Evolutionary conservation across 2,888 invertebrate genomes (phyloP), one percentile per base, ranked within the genome.

Genomic region (Amblyjoppa fuscipennis): DNA sequence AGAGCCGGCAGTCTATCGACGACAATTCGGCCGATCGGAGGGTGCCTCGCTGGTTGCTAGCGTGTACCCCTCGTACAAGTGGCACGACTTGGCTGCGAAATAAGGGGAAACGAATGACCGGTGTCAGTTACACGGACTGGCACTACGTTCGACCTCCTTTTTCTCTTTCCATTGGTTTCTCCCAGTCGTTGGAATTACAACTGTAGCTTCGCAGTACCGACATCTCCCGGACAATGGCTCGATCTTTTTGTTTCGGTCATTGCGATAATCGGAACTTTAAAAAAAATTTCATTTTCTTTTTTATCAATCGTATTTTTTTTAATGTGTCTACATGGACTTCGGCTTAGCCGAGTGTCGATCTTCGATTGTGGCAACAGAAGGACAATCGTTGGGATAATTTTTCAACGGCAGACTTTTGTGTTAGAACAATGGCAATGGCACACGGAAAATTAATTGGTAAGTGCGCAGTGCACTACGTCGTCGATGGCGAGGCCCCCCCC

Each of bases 91-190:
- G 91, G 92, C 90, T 90, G 90, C 90, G 90, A 90, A 92, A 89
- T 84, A 87, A 88, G 45, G 90, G 91, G 90, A 90, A 89, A 90
- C 91, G 91, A 92, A 92, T 91, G 93, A 92, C 93, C 92, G 93
- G 93, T 93, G 93, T 93, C 93, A 90, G 92, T 93, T 93, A 93
- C 93, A 93, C 89, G 83, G 81, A 90, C 92, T 93, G 93, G 93
- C 91, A 93, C 87, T 91, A 89, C 89, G 80, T 87, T 86, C 89
- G 82, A 88, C 79, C 84, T 66, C 45, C 49, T 53, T 34, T 51
- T 69, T 76, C 64, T 76, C 76, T 45, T 34, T 49, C 82, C 34
- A 28, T 69, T 84, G 51, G 28, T 76, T 83, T 78, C 64, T 56
- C 71, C 83, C 13, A 5, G 31, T 74, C 71, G 49, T 41, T 74